A percentile compares a stretch with the other conserved stretches of the same genome.
phyloP scores from a whole-genome alignment of 2,888 invertebrate species.

The Ecdyonurus torrentis region DNA sequence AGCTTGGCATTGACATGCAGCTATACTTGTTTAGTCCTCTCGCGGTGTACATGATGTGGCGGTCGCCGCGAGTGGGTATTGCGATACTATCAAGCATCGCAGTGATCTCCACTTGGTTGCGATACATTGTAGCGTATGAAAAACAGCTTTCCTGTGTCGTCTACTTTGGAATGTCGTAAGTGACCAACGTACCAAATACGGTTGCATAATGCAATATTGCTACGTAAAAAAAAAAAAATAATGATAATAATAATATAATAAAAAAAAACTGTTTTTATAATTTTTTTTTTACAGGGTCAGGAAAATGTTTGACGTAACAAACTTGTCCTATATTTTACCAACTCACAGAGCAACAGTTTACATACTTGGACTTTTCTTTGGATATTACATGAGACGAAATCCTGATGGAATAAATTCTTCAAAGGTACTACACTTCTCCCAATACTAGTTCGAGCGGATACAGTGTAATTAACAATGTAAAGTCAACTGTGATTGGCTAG shows the following conservation, averaged over 20 bases:
- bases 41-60: constrained; percentile 39
- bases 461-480: too few relatives aligned
- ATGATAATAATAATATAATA: too few relatives aligned
- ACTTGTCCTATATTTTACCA: constrained; percentile 35
- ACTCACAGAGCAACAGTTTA: constrained; percentile 38
- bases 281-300: neutral
- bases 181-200: constrained; percentile 15
- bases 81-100: neutral
- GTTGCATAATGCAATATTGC: neutral
- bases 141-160: constrained; percentile 4
- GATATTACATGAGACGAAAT: constrained; percentile 29
- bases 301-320: constrained; percentile 29
- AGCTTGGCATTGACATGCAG: constrained; percentile 52
- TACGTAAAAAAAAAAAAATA: neutral
- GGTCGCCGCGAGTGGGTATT: constrained; percentile 23
- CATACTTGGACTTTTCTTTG: constrained; percentile 35
- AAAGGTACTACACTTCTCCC: too few relatives aligned
- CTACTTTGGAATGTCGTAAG: constrained; percentile 51
- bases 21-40: constrained; percentile 43
- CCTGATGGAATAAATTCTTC: constrained; percentile 27
- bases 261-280: neutral
- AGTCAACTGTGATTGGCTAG: too few relatives aligned
- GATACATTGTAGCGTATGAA: constrained; percentile 5
- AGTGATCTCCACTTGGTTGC: constrained; percentile 4
- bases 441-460: too few relatives aligned